phyloP scores from a whole-genome alignment of 1,140 invertebrate species.

The Frieseomelitta varia region DNA sequence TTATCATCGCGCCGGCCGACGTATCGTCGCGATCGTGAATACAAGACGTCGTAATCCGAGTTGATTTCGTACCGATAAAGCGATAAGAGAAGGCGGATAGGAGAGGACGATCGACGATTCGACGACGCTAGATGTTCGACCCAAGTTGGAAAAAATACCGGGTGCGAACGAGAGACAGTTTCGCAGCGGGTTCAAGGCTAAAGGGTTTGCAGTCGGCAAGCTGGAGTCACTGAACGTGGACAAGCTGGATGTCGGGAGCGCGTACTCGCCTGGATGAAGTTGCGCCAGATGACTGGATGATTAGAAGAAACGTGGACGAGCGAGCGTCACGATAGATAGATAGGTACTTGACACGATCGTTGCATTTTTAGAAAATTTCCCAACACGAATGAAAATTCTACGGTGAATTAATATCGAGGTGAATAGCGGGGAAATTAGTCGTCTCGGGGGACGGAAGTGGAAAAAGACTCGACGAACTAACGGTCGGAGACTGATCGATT shows the following conservation, averaged over 20 bases:
- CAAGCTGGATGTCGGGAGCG: conserved; percentile 26
- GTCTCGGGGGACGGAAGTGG: neutral
- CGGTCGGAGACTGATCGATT: neutral
- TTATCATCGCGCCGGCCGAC: neutral
- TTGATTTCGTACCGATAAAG: neutral
- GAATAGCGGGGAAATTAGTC: neutral
- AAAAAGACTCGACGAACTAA: neutral
- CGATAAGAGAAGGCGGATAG: neutral
- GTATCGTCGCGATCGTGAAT: neutral
- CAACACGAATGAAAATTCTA: too few species aligned
- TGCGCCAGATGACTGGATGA: neutral
- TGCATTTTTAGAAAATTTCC: neutral
- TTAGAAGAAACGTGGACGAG: neutral
- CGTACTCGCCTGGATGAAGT: conserved; percentile 52
- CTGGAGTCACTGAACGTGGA: conserved; percentile 38
- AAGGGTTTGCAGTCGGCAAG: conserved; percentile 32
- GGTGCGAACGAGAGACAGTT: conserved; percentile 7
- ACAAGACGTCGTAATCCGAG: neutral
- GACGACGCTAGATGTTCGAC: neutral
- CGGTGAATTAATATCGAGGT: neutral
- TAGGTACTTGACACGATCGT: too few species aligned
- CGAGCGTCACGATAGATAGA: neutral
- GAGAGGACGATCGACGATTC: neutral
- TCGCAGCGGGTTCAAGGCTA: conserved; percentile 28
- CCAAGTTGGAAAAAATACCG: neutral